Base-by-base conservation (phyloP, 2,797 vertebrate genomes). In the Eupleurogrammus muticus region DNA sequence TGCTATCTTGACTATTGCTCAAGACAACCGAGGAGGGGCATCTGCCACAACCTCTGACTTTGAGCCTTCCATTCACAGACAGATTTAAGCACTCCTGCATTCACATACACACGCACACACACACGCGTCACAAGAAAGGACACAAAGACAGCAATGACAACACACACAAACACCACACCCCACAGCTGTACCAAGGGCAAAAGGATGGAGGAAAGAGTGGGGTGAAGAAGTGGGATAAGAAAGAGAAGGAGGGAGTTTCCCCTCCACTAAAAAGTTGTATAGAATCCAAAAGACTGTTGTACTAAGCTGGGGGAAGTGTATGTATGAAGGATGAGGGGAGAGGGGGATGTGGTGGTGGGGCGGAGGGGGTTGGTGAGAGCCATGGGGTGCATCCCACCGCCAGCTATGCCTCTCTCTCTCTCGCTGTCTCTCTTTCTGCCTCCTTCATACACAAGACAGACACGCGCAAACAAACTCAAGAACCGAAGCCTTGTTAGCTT, bases 401-500 rank as follows among this genome's bases (percentile, higher is more conserved):
- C 6, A 87, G 91, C 87, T 49, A 91, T 70, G 89, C 89, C 90
- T 75, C 71, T 60, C 74, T 81, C 66, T 55, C 38, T 20, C 14
- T 46, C 51, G 10, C 47, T 20, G n/a, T 40, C 5, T 34, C 40
- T 76, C 74, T 28, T 69, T 70, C 63, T 69, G 66, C 79, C 70
- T 65, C 77, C 24, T 32, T 50, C 60, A 61, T 73, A 58, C 55
- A 60, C 76, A 84, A 84, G 47, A 74, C 81, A 82, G 47, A 75
- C 65, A 56, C 58, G 72, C 71, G 77, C 80, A 87, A 34, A 82
- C 85, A 83, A 77, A 81, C 56, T 53, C 36, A 49, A 71, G 76
- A 89, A 77, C 77, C 76, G 85, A 87, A 90, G 87, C 84, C 83
- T 87, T 88, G 90, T 91, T 93, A 88, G 88, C 83, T 93, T 92